phyloP scores from a whole-genome alignment of 1,140 invertebrate species.

The Heterodera schachtii region DNA sequence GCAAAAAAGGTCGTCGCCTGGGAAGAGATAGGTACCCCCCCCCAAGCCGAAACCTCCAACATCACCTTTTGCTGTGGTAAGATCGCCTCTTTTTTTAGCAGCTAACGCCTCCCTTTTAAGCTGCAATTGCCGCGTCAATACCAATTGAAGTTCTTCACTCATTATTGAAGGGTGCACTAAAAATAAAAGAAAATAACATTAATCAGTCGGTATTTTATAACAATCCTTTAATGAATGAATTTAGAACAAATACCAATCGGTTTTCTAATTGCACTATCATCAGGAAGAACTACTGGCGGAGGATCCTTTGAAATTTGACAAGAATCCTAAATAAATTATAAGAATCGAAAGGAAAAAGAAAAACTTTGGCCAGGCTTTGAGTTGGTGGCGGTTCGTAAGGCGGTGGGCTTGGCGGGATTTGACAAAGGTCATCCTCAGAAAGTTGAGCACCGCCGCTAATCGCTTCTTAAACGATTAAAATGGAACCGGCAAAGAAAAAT shows the following conservation, averaged over 20 bases:
- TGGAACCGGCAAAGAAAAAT: not conserved
- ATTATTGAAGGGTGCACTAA: not conserved
- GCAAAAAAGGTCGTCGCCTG: too few species aligned
- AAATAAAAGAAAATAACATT: too few species aligned
- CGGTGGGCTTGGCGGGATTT: slow-evolving; percentile 37
- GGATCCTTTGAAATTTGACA: not conserved
- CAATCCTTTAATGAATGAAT: not conserved
- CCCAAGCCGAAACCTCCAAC: not conserved
- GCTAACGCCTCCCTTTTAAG: slow-evolving; percentile 29
- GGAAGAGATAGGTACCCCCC: too few species aligned
- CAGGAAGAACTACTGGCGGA: not conserved
- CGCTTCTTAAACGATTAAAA: slow-evolving; percentile 27
- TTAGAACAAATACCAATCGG: not conserved
- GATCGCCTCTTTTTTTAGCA: slow-evolving; percentile 35
- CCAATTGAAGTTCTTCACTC: slow-evolving; percentile 30
- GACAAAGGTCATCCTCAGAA: slow-evolving; percentile 27
- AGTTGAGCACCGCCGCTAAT: slow-evolving; percentile 22
- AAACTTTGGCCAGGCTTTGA: not conserved
- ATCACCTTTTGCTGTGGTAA: slow-evolving; percentile 11
- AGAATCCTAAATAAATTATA: not conserved
- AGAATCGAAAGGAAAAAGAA: not conserved
- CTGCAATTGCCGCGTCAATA: slow-evolving; percentile 31
- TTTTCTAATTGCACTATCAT: not conserved
- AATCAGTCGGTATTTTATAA: too few species aligned
- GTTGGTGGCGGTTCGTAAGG: slow-evolving; percentile 17